Percentiles rank a stretch among this genome's conserved stretches.
Conservation (phyloP, 2,797 vertebrate species). For the Valencia hispanica region DNA sequence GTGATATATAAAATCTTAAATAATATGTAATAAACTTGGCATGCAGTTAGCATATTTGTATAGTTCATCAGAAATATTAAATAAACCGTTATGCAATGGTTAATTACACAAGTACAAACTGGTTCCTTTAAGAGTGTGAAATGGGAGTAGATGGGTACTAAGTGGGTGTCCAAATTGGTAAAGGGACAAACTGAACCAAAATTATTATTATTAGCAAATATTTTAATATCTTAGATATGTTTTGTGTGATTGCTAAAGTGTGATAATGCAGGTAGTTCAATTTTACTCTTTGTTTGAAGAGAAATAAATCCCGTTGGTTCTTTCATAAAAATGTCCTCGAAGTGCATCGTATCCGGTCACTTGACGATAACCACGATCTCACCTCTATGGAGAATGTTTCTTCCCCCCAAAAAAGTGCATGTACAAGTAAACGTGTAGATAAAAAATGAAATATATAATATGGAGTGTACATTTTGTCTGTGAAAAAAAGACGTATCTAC, state of each 20-base stretch:
- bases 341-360: conserved; percentile 46
- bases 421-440: background rate
- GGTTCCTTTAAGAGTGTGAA: too few relatives aligned
- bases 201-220: background rate
- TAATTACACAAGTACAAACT: background rate
- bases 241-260: background rate
- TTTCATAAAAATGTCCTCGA: background rate
- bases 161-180: background rate
- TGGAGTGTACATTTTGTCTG: background rate
- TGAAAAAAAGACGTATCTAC: background rate
- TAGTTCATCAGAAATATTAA: background rate
- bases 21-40: background rate
- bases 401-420: background rate
- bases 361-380: conserved; percentile 33
- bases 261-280: background rate
- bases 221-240: background rate
- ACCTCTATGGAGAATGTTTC: background rate
- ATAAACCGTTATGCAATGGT: background rate
- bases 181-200: background rate
- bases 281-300: background rate
- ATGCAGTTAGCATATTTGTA: background rate
- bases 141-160: background rate
- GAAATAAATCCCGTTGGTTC: background rate
- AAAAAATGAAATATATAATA: background rate
- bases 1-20: background rate